Base-by-base conservation (phyloP, 1,140 invertebrate genomes). In the Eufriesea mexicana region DNA sequence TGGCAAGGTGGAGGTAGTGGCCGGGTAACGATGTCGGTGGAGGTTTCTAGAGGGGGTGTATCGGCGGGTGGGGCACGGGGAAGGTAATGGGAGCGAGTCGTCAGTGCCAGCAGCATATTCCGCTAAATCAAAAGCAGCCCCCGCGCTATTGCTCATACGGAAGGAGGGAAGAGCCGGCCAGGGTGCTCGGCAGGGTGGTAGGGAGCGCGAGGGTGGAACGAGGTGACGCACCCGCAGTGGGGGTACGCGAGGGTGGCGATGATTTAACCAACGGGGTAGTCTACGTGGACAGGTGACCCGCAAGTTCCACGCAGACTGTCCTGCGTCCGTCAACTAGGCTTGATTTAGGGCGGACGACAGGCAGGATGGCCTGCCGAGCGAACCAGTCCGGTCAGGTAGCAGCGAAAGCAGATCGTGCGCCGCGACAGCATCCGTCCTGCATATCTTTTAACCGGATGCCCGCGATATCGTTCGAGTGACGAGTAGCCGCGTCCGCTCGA, bases 101-200 rank as follows among this genome's bases (percentile, higher is more conserved):
- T 93, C 92, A 92, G 89, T 93, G 92, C 90, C 92, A 93, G 84
- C 54, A 83, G 91, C 92, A 93, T 91, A 93, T 91, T 91, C 86
- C 89, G 89, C 89, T 93, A 93, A 93, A 93, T 93, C 92, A 93
- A 93, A 93, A 93, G 88, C 92, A 92, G 91, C 88, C 55, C 71
- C 77, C 75, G 66, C 64, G 70, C 84, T 89, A 89, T 92, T 92
- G 79, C 91, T 92, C 89, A 86, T 82, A 83, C 78, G 87, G 83
- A 79, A 77, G 84, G 81, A 81, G 87, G 62, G 83, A 76, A 66
- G 84, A 59, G 59, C 57, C 12, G 42, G 71, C 64, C 62, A 55
- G 61, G 66, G 8, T 23, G 23, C 35, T 45, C 42, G 64, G 47
- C 51, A 42, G 20, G 54, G 18, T 61, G 35, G 66, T 42, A 20